Conservation (phyloP, 2,888 invertebrate genomes). For the Ashinkailepas kermadecensis region DNA sequence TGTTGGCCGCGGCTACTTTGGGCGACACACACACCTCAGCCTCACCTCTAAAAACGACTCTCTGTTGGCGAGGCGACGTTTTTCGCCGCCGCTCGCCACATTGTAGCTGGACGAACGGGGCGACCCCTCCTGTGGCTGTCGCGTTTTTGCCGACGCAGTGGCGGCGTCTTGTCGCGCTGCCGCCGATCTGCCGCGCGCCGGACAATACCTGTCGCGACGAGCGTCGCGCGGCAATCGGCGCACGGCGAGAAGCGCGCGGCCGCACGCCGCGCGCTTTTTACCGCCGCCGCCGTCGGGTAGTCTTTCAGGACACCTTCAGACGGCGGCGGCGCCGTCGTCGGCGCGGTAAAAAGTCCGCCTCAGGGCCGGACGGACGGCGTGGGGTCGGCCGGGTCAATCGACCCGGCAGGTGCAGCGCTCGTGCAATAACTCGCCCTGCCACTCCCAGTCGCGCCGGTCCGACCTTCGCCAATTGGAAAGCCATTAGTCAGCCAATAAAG, state of each 20-base stretch:
- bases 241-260: neutral
- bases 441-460: neutral
- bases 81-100: no score
- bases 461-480: neutral
- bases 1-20: no score
- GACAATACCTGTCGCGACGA: neutral
- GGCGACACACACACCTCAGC: no score
- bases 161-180: neutral
- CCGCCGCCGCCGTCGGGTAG: neutral
- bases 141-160: no score
- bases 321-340: neutral
- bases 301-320: neutral
- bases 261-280: neutral
- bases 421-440: neutral
- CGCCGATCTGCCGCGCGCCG: neutral
- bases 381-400: neutral
- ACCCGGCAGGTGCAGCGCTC: neutral
- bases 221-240: neutral
- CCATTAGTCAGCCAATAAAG: neutral
- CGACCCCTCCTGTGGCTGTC: no score
- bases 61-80: no score
- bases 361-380: neutral
- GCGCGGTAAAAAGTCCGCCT: neutral
- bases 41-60: no score
- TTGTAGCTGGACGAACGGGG: no score